Evolutionary conservation across 2,797 vertebrate genomes (phyloP).

Genomic region (Mus spretus): DNA sequence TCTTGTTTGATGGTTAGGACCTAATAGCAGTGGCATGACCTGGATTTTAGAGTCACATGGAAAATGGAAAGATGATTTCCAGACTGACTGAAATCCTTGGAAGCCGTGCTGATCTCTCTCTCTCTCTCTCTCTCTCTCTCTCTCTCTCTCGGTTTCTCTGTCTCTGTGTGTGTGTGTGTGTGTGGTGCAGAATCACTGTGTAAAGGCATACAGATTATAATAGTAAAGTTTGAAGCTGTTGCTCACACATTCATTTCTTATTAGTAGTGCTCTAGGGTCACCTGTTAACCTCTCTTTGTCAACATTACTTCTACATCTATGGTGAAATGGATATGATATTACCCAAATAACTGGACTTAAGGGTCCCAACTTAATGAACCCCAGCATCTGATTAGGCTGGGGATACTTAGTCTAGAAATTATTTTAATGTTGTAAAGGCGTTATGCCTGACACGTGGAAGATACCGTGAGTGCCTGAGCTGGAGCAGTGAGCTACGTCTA

Average conservation of each 20-base stretch:
- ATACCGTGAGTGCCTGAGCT: not conserved
- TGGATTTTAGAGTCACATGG: constrained; percentile 42
- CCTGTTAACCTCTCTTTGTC: not conserved
- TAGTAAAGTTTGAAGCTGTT: not conserved
- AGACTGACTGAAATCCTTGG: not conserved
- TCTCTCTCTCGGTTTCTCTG: not conserved
- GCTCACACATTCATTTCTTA: not conserved
- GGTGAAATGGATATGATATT: not conserved
- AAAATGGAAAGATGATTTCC: not conserved
- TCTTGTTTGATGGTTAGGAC: not conserved
- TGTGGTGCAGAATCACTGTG: not conserved
- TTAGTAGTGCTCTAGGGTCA: not conserved
- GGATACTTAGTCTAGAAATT: not conserved
- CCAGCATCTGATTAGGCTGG: not conserved
- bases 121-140: not conserved
- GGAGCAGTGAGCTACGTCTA: not conserved
- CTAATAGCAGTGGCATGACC: not conserved
- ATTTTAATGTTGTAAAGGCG: not conserved
- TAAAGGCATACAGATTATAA: not conserved
- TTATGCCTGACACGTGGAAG: constrained; percentile 46
- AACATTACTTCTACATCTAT: not conserved
- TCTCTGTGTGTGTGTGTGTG: not conserved
- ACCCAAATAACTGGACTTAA: not conserved
- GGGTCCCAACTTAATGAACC: not conserved
- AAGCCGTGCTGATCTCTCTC: not conserved